Evolutionary conservation across 2,797 vertebrate species (phyloP).

Genomic region (Sitta carolinensis): DNA sequence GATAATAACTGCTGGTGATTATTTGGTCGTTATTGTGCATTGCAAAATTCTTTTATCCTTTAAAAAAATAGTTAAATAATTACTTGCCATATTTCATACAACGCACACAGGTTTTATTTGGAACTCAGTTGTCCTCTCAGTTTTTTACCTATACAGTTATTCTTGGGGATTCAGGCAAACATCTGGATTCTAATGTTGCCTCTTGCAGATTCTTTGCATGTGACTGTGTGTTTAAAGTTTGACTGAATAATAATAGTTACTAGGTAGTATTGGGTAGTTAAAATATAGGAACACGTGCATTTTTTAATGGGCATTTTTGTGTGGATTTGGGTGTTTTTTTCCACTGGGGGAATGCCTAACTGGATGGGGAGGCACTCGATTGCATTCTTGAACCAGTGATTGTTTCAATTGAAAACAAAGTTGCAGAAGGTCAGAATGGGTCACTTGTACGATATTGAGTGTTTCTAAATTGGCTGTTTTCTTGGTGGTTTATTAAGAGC

Average conservation of each 20-base stretch:
- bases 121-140: neutral
- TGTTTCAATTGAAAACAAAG: neutral
- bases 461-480: neutral
- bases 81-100: neutral
- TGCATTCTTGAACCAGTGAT: neutral
- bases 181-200: neutral
- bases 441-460: neutral
- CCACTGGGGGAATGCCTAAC: neutral
- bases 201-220: neutral
- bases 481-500: neutral
- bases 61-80: neutral
- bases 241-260: neutral
- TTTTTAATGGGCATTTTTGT: fast-evolving
- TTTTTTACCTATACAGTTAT: neutral
- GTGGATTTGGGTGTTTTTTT: neutral
- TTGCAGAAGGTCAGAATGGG: neutral
- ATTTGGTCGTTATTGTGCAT: neutral
- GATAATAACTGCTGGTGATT: neutral
- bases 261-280: neutral
- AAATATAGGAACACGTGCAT: neutral
- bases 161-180: neutral
- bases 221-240: neutral
- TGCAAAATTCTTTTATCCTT: neutral
- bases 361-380: neutral
- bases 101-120: neutral